Conservation (phyloP, 1,140 invertebrate species). For the Aphelinus certus region DNA sequence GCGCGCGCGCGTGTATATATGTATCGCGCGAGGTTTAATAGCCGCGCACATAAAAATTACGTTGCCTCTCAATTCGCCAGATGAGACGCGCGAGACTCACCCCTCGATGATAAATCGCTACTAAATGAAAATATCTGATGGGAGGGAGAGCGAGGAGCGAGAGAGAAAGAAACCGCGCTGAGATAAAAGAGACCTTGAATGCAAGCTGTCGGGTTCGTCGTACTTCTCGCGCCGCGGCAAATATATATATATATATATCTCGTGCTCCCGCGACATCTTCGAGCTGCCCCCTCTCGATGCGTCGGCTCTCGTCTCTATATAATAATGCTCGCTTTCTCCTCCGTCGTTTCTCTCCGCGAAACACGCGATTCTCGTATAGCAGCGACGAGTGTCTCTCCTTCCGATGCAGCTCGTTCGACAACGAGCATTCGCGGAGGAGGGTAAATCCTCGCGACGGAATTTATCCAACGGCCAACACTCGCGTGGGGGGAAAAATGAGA, state of each 20-base stretch:
- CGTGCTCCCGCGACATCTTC: not conserved
- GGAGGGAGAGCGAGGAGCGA: not conserved
- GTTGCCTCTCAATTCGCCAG: conserved; percentile 30
- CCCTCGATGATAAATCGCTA: conserved; percentile 29
- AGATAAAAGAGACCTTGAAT: conserved; percentile 39
- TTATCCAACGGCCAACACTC: too few species aligned
- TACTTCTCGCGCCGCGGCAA: conserved; percentile 33
- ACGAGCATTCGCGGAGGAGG: too few species aligned
- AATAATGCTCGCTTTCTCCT: not conserved
- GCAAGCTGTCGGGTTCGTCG: conserved; percentile 33
- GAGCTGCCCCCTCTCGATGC: not conserved
- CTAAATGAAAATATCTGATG: conserved; percentile 39
- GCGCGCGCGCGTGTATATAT: too few species aligned
- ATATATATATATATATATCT: conserved; percentile 33
- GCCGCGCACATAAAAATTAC: conserved; percentile 31
- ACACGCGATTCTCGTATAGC: too few species aligned
- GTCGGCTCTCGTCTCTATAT: conserved; percentile 5
- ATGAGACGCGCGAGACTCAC: conserved; percentile 18
- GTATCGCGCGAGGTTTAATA: not conserved
- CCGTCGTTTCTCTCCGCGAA: too few species aligned
- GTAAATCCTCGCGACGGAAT: too few species aligned
- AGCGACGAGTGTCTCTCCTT: too few species aligned
- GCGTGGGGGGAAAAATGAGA: too few species aligned
- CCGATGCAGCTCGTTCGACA: too few species aligned
- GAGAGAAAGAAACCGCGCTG: conserved; percentile 5